Conservation (phyloP, 1,140 invertebrate species). For the Lepidurus arcticus region DNA sequence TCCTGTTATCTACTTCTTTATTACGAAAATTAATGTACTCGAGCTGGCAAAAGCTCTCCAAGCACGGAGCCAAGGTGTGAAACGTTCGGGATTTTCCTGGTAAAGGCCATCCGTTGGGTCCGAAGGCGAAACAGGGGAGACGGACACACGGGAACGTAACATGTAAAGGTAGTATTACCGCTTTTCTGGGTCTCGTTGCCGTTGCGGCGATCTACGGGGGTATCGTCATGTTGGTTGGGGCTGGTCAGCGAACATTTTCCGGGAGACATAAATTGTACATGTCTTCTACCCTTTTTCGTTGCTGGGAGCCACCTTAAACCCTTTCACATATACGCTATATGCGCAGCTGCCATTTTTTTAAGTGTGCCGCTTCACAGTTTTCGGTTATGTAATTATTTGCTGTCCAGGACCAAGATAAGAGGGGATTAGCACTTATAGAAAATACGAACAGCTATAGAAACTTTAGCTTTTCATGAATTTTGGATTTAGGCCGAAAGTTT, state of each 20-base stretch:
- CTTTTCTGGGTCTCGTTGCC: not conserved
- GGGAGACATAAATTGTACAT: constrained; percentile 16
- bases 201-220: constrained; percentile 10
- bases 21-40: not conserved
- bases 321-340: not conserved
- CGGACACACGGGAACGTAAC: not conserved
- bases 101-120: constrained; percentile 12
- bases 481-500: too few species aligned
- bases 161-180: not conserved
- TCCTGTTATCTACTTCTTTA: not conserved
- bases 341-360: not conserved
- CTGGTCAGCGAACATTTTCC: constrained; percentile 8
- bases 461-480: too few species aligned
- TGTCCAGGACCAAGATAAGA: not conserved
- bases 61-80: not conserved
- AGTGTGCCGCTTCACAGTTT: not conserved
- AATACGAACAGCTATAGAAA: too few species aligned
- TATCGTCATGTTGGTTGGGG: not conserved
- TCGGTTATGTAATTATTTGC: not conserved
- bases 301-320: constrained; percentile 1
- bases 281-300: not conserved
- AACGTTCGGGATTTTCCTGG: not conserved
- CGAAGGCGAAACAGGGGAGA: constrained; percentile 14
- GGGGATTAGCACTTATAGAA: too few species aligned
- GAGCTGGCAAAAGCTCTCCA: not conserved